Evolutionary conservation across 2,113 vertebrate species (phyloP).

Genomic region (Pygoscelis adeliae): DNA sequence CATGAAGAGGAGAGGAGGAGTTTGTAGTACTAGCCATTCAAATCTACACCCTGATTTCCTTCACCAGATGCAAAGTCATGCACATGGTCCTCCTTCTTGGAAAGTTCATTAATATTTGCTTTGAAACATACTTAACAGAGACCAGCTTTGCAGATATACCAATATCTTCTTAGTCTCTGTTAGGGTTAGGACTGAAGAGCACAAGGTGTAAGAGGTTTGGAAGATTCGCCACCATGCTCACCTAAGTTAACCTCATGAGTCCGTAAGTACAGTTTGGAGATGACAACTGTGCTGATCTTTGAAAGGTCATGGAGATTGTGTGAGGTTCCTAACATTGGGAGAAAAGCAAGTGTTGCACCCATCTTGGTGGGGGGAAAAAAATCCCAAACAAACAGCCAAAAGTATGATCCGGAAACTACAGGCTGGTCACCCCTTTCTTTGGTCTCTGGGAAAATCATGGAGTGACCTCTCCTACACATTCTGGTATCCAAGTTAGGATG

Average conservation of each 20-base stretch:
- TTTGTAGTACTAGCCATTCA: not conserved
- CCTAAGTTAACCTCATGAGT: not conserved
- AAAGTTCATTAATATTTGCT: not conserved
- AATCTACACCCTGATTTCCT: not conserved
- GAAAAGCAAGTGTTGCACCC: not conserved
- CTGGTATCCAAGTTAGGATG: not conserved
- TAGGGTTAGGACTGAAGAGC: not conserved
- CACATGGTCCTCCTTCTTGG: not conserved
- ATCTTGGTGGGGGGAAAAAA: not conserved
- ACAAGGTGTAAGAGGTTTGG: not conserved
- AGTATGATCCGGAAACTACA: not conserved
- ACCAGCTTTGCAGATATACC: not conserved
- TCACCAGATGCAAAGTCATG: not conserved
- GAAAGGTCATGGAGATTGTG: not conserved
- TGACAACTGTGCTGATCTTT: not conserved
- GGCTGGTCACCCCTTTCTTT: not conserved
- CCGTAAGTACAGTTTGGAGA: not conserved
- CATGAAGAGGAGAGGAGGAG: not conserved
- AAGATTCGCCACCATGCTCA: not conserved
- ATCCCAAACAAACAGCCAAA: not conserved
- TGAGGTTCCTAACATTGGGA: not conserved
- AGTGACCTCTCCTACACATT: not conserved
- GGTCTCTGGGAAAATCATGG: not conserved
- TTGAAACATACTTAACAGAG: not conserved
- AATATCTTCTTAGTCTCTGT: not conserved